A percentile compares a stretch with the other conserved stretches of the same genome.
phyloP scores from a whole-genome alignment of 2,113 vertebrate genomes.

The Lasiurus borealis region DNA sequence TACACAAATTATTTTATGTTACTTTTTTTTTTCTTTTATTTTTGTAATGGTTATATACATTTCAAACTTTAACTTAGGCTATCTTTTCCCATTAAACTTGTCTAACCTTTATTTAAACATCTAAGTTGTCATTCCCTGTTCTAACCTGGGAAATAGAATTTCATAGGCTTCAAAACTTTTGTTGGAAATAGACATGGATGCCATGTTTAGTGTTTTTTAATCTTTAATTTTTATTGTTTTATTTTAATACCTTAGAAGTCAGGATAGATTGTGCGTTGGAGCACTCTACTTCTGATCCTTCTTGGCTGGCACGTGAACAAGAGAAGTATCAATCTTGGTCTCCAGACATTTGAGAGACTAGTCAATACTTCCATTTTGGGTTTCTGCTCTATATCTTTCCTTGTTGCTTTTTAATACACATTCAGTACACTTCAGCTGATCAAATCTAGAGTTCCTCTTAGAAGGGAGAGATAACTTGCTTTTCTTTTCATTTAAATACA shows the following conservation, averaged over 20 bases:
- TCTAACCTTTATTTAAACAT: background rate
- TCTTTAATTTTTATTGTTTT: background rate
- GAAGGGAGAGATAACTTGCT: background rate
- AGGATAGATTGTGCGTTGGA: background rate
- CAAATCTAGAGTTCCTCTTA: background rate
- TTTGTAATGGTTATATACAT: background rate
- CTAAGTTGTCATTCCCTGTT: background rate
- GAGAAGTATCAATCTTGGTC: background rate
- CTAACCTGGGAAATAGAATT: background rate
- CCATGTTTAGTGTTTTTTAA: background rate
- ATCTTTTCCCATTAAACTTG: background rate
- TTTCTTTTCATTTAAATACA: background rate
- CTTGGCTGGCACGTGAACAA: background rate
- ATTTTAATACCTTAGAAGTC: background rate
- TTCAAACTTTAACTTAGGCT: background rate
- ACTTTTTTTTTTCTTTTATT: background rate
- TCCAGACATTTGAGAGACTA: background rate
- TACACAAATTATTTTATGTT: background rate
- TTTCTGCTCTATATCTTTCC: background rate
- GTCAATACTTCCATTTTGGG: background rate
- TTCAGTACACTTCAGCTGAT: background rate
- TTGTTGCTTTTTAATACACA: background rate
- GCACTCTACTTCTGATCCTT: background rate
- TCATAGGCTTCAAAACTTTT: background rate
- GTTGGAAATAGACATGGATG: background rate